These are phyloP conservation scores for Dolichotis patagonum DNA, from an alignment of 2,113 vertebrate species.

Conservation along the genomic window DNA sequence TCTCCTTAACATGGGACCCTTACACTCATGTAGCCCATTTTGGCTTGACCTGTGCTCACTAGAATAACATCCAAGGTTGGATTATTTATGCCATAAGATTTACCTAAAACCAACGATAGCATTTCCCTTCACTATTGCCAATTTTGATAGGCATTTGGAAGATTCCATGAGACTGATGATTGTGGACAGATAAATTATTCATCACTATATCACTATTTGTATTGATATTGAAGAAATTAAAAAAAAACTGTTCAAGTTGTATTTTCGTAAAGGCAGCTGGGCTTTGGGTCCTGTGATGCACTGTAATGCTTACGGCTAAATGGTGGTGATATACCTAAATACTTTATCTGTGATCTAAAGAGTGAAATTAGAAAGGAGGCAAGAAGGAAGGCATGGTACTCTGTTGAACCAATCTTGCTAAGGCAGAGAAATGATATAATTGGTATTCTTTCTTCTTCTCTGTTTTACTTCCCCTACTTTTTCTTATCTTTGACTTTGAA, in stretches of 20 bases:
- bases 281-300: neutral
- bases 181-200: neutral
- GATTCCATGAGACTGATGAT: neutral
- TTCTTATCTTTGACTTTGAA: neutral
- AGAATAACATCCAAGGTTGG: slow-evolving; percentile 16
- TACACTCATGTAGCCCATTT: neutral
- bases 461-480: slow-evolving; percentile 22
- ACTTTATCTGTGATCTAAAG: slow-evolving; percentile 24
- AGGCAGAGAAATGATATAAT: slow-evolving; percentile 21
- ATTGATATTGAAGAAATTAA: neutral
- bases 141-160: slow-evolving; percentile 47
- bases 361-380: slow-evolving; percentile 6
- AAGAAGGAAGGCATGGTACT: neutral
- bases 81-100: slow-evolving; percentile 39
- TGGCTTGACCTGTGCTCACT: slow-evolving; percentile 5
- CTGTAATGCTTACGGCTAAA: slow-evolving; percentile 31
- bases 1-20: neutral
- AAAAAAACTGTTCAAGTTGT: neutral
- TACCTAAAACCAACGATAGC: slow-evolving; percentile 35
- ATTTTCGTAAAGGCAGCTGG: slow-evolving; percentile 26
- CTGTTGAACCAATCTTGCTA: slow-evolving; percentile 26
- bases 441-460: neutral
- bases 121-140: slow-evolving; percentile 11
- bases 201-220: slow-evolving; percentile 26
- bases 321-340: neutral